phyloP scores from a whole-genome alignment of 2,888 invertebrate genomes.

The Drosophila lutescens region DNA sequence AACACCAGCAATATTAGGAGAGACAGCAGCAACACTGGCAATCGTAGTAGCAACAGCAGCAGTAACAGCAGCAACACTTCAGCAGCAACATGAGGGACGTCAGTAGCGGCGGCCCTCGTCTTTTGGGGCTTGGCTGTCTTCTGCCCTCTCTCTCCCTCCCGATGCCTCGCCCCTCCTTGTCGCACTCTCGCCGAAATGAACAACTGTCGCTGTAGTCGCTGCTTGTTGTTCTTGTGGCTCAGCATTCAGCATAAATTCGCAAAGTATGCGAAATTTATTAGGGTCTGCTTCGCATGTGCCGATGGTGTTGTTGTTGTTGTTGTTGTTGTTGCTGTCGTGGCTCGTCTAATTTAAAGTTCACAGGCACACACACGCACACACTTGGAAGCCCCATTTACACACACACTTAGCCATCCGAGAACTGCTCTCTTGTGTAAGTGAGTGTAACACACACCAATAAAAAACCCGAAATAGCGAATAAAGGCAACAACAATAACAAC shows the following conservation, averaged over 20 bases:
- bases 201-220: conserved; percentile 62
- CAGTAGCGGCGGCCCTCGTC: conserved; percentile 18
- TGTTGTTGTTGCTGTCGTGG: conserved; percentile 52
- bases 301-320: conserved; percentile 53
- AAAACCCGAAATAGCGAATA: conserved; percentile 75
- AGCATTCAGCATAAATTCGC: conserved; percentile 80
- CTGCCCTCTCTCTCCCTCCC: background rate
- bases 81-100: conserved; percentile 8
- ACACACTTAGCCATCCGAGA: conserved; percentile 9
- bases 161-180: background rate
- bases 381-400: conserved; percentile 15
- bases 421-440: conserved; percentile 29
- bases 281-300: conserved; percentile 73
- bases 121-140: conserved; percentile 38
- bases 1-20: conserved; percentile 3
- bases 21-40: background rate
- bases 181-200: conserved; percentile 33
- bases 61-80: background rate
- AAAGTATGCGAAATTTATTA: conserved; percentile 81
- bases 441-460: conserved; percentile 39
- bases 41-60: background rate
- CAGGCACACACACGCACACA: conserved; percentile 37
- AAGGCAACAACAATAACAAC: conserved; percentile 23
- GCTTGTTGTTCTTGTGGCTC: conserved; percentile 59
- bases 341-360: conserved; percentile 81